A percentile compares a stretch with the other conserved stretches of the same genome.
These are phyloP conservation scores for Porites divaricata DNA, from an alignment of 92 coral and sea anemone genomes.

Conservation along the genomic window DNA sequence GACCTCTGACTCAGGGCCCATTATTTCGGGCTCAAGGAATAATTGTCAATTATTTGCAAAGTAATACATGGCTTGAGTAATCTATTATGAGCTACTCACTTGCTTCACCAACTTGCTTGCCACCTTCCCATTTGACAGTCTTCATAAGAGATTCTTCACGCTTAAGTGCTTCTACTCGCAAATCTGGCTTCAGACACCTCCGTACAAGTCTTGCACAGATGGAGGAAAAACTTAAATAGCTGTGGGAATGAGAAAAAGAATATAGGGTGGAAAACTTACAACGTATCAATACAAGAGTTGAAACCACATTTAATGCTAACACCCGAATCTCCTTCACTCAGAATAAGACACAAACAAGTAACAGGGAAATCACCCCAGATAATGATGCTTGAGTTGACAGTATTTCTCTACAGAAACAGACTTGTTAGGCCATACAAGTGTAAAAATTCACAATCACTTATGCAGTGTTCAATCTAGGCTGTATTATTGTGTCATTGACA, in stretches of 20 bases:
- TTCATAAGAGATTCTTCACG: conserved; percentile 88
- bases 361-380: neutral
- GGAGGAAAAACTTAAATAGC: conserved; percentile 92
- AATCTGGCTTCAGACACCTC: conserved; percentile 94
- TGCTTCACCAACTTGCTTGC: conserved; percentile 83
- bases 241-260: conserved; percentile 13
- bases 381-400: neutral
- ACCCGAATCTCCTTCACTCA: neutral
- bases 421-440: too few relatives aligned
- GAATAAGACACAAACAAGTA: neutral
- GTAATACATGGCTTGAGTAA: too few relatives aligned
- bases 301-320: neutral
- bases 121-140: conserved; percentile 90
- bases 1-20: too few relatives aligned
- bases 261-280: neutral
- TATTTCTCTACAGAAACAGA: too few relatives aligned
- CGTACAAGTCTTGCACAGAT: conserved; percentile 96
- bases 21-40: too few relatives aligned
- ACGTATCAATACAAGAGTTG: too few relatives aligned
- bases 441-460: too few relatives aligned
- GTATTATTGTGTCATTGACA: too few relatives aligned
- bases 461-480: too few relatives aligned
- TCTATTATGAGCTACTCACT: conserved; percentile 59
- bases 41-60: too few relatives aligned
- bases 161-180: conserved; percentile 72